These are phyloP conservation scores for Sebastes baramenuke DNA, from an alignment of 2,797 vertebrate species.

Conservation along the genomic window DNA sequence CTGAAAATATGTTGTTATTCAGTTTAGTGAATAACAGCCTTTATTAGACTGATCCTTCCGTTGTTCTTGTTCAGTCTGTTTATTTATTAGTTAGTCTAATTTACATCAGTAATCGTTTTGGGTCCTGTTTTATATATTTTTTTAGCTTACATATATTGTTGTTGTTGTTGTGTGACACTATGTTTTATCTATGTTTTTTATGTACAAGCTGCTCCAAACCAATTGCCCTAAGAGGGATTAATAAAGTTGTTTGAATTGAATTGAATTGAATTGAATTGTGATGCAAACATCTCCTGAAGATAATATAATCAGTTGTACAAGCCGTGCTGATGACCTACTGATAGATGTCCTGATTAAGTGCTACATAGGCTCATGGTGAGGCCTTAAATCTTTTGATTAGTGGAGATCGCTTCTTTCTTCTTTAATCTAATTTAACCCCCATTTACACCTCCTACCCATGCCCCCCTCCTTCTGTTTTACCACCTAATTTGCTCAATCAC, in stretches of 20 bases:
- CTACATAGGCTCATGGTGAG: background rate
- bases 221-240: too few species aligned
- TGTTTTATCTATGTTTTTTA: too few species aligned
- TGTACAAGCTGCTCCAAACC: too few species aligned
- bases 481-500: background rate
- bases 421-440: constrained; percentile 6
- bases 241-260: too few species aligned
- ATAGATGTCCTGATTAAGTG: background rate
- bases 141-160: too few species aligned
- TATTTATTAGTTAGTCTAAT: too few species aligned
- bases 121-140: too few species aligned
- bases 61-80: too few species aligned
- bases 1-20: background rate
- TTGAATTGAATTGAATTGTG: too few species aligned
- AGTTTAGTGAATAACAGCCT: background rate
- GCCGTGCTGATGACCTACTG: background rate
- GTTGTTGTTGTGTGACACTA: too few species aligned
- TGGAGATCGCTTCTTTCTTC: background rate
- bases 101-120: too few species aligned
- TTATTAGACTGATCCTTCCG: too few species aligned
- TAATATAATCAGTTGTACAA: constrained; percentile 6
- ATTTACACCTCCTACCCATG: background rate
- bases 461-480: background rate
- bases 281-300: background rate
- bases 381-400: background rate